These are phyloP conservation scores for Vimba vimba DNA, from an alignment of 2,113 vertebrate genomes.

Conservation along the genomic window DNA sequence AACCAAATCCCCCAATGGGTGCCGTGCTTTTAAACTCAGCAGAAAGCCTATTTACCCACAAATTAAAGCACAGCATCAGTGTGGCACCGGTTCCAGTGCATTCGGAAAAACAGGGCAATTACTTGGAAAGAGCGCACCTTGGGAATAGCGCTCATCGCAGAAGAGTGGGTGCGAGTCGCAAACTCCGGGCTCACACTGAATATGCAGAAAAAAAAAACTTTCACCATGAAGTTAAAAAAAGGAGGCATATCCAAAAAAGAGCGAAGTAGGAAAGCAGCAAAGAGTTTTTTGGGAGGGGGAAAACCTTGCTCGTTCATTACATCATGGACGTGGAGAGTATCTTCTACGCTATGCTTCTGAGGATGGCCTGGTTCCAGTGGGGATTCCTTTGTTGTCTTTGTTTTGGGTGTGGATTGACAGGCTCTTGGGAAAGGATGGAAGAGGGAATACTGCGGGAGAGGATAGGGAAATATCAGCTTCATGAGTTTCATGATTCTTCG, in stretches of 20 bases:
- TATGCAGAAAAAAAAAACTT: slow-evolving; percentile 50
- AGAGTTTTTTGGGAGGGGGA: slow-evolving; percentile 8
- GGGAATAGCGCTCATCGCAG: slow-evolving; percentile 64
- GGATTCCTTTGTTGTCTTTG: slow-evolving; percentile 71
- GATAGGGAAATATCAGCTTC: slow-evolving; percentile 46
- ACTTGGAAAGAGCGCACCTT: slow-evolving; percentile 66
- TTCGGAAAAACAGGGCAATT: slow-evolving; percentile 69
- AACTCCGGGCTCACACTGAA: slow-evolving; percentile 58
- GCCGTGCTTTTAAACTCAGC: slow-evolving; percentile 71
- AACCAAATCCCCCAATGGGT: slow-evolving; percentile 62
- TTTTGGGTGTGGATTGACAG: slow-evolving; percentile 62
- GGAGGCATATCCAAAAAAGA: slow-evolving; percentile 53
- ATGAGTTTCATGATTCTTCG: slow-evolving; percentile 40
- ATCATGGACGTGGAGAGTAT: slow-evolving; percentile 60
- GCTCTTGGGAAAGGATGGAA: slow-evolving; percentile 55
- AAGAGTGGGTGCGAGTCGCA: slow-evolving; percentile 62
- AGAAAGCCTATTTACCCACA: slow-evolving; percentile 73
- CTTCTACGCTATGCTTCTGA: slow-evolving; percentile 47
- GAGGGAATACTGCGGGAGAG: slow-evolving; percentile 36
- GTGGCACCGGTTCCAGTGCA: slow-evolving; percentile 58
- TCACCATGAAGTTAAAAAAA: slow-evolving; percentile 51
- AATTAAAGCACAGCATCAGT: slow-evolving; percentile 66
- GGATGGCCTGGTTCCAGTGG: slow-evolving; percentile 63
- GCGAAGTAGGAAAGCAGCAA: slow-evolving; percentile 34
- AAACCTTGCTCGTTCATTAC: slow-evolving; percentile 70